Percentiles rank a stretch among this genome's conserved stretches.
Evolutionary conservation across 2,888 invertebrate genomes (phyloP).

Genomic region (Drepanosiphum platanoidis): DNA sequence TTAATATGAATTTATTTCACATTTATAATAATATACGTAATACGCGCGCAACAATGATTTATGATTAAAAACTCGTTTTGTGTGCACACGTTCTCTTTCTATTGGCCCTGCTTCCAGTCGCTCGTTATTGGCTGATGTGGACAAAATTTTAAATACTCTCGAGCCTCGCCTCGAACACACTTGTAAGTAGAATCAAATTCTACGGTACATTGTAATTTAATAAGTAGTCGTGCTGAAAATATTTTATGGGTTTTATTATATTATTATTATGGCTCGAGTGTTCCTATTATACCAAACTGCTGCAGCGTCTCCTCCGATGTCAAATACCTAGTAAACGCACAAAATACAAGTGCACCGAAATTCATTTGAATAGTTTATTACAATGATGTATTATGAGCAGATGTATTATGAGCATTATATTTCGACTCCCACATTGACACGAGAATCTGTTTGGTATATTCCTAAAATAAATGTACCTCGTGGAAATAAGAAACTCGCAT

Average conservation of each 20-base stretch:
- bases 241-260: not conserved
- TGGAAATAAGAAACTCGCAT: not conserved
- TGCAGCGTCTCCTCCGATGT: not conserved
- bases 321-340: not conserved
- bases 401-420: not conserved
- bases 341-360: not conserved
- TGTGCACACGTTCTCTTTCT: conserved; percentile 48
- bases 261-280: not conserved
- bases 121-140: not conserved
- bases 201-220: not conserved
- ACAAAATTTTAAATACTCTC: conserved; percentile 31
- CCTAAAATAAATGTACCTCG: not conserved
- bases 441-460: not conserved
- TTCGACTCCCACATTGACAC: not conserved
- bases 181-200: not conserved
- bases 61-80: conserved; percentile 52
- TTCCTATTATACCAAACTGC: not conserved
- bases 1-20: conserved; percentile 48
- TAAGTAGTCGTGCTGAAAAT: not conserved
- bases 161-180: not conserved
- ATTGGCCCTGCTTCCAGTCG: not conserved
- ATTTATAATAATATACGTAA: conserved; percentile 31
- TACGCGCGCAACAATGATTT: conserved; percentile 38
- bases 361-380: not conserved
- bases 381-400: not conserved